Evolutionary conservation across 1,140 invertebrate species (phyloP).

Genomic region (Drosophila repletoides): DNA sequence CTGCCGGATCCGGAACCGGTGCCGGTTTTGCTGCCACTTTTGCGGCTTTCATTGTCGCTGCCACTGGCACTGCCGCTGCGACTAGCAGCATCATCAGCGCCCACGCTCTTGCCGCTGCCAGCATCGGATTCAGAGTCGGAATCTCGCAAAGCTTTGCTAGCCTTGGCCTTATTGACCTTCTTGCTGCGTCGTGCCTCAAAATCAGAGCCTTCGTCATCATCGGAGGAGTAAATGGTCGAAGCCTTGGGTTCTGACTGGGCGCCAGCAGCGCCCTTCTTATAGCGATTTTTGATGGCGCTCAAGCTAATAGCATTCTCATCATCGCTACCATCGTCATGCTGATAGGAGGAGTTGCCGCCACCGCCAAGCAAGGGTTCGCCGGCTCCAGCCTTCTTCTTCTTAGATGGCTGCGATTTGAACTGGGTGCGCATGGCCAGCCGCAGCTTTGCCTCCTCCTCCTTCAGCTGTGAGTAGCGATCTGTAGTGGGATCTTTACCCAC

Average conservation of each 20-base stretch:
- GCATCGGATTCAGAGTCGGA: constrained; percentile 86
- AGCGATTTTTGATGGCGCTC: constrained; percentile 97
- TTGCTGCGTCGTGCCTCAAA: constrained; percentile 90
- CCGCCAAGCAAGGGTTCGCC: constrained; percentile 83
- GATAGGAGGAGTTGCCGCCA: constrained; percentile 74
- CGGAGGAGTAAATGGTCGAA: constrained; percentile 94
- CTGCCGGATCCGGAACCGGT: constrained; percentile 49
- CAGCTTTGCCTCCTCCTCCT: constrained; percentile 97
- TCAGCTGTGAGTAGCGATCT: constrained; percentile 93
- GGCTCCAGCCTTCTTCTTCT: constrained; percentile 86
- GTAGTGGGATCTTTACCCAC: constrained; percentile 97
- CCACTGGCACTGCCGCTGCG: constrained; percentile 37
- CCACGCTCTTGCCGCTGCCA: constrained; percentile 67
- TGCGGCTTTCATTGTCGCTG: constrained; percentile 56
- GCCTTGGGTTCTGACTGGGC: constrained; percentile 82
- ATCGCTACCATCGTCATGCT: constrained; percentile 92
- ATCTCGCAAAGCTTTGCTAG: constrained; percentile 89
- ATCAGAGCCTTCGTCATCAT: constrained; percentile 94
- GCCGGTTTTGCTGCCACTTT: constrained; percentile 49
- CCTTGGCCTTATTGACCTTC: constrained; percentile 90
- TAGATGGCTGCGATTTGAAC: constrained; percentile 84
- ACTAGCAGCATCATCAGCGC: constrained; percentile 40
- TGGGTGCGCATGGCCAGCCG: constrained; percentile 91
- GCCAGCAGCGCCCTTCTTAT: constrained; percentile 85
- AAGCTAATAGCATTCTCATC: constrained; percentile 96